Percentiles rank a stretch among this genome's conserved stretches.
phyloP scores from a whole-genome alignment of 2,888 invertebrate genomes.

The Bursaphelenchus okinawaensis region DNA sequence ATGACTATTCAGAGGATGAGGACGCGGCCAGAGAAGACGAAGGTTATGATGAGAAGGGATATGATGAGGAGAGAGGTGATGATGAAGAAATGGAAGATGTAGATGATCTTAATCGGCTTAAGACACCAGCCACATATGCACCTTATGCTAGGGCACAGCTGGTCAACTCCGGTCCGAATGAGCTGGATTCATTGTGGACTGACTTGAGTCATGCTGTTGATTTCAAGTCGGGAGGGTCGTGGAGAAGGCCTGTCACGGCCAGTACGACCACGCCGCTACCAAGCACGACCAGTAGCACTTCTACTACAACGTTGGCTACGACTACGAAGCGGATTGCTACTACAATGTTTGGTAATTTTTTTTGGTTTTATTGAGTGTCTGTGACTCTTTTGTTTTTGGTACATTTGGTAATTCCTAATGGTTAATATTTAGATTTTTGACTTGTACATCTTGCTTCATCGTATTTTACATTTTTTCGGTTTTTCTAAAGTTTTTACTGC shows the following conservation, averaged over 20 bases:
- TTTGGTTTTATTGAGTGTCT: too few species aligned
- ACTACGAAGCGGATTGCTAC: constrained; percentile 16
- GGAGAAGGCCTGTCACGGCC: constrained; percentile 7
- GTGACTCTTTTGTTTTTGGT: too few species aligned
- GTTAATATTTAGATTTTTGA: too few species aligned
- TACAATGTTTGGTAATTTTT: background rate
- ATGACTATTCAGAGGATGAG: constrained; percentile 11
- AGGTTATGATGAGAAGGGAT: too few species aligned
- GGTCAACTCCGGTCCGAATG: constrained; percentile 16
- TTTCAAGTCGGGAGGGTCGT: constrained; percentile 8
- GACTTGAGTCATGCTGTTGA: constrained; percentile 19
- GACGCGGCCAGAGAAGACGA: constrained; percentile 5
- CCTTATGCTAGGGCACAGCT: constrained; percentile 6
- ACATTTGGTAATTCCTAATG: too few species aligned
- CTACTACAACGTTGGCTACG: constrained; percentile 14
- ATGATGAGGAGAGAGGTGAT: background rate
- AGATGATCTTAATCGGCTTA: background rate
- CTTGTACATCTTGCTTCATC: too few species aligned
- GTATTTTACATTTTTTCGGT: too few species aligned
- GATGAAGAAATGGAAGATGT: constrained; percentile 8
- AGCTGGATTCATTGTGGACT: constrained; percentile 22
- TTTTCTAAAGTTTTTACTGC: too few species aligned
- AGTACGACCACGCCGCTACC: constrained; percentile 14
- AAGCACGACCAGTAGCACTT: constrained; percentile 14
- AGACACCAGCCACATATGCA: constrained; percentile 1